Percentiles rank a stretch among this genome's conserved stretches.
Evolutionary conservation across 2,113 vertebrate species (phyloP).

Genomic region (Phylloscopus trochilus): DNA sequence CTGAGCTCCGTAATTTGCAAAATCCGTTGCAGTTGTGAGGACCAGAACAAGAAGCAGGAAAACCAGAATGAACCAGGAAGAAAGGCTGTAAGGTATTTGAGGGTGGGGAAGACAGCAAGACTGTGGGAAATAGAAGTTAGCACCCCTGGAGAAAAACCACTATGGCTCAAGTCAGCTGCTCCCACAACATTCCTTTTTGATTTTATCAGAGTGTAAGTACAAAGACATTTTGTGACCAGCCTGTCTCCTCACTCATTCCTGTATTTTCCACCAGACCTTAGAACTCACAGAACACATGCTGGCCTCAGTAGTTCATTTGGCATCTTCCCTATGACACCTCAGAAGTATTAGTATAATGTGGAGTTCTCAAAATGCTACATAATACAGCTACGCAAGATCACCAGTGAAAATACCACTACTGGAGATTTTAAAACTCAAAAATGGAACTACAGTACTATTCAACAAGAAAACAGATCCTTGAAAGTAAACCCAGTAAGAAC

Average conservation of each 20-base stretch:
- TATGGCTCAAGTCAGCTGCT: not conserved
- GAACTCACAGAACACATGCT: not conserved
- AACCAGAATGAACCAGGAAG: not conserved
- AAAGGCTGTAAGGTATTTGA: not conserved
- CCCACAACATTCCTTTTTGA: not conserved
- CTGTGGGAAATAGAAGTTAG: not conserved
- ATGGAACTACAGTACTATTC: not conserved
- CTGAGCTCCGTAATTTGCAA: not conserved
- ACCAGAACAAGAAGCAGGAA: not conserved
- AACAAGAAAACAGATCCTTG: not conserved
- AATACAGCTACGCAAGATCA: not conserved
- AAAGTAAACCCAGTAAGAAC: not conserved
- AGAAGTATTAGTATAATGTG: not conserved
- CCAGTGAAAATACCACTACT: not conserved
- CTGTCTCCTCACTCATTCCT: not conserved
- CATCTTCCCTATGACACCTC: not conserved
- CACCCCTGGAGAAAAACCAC: not conserved
- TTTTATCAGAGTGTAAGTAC: not conserved
- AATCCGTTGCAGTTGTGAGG: not conserved
- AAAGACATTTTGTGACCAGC: not conserved
- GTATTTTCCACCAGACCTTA: not conserved
- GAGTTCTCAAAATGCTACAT: not conserved
- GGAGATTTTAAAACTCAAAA: not conserved
- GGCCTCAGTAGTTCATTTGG: not conserved
- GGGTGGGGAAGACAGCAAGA: not conserved